phyloP scores from a whole-genome alignment of 2,113 vertebrate species.

The Monarcha castaneiventris region DNA sequence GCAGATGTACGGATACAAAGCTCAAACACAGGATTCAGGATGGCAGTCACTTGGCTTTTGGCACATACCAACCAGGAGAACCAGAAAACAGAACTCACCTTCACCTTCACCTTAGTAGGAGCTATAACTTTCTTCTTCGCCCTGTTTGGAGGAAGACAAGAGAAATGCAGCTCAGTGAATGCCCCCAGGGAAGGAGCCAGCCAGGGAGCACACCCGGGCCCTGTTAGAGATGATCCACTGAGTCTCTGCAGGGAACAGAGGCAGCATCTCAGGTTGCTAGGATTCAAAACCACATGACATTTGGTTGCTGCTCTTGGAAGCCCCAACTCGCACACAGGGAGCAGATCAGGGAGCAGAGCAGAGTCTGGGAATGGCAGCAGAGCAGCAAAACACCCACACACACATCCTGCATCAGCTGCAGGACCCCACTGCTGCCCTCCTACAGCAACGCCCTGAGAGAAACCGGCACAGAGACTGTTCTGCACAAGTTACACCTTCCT shows the following conservation, averaged over 20 bases:
- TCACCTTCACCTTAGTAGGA: constrained; percentile 76
- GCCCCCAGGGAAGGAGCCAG: neutral
- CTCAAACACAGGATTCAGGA: neutral
- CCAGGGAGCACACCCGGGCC: neutral
- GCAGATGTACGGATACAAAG: neutral
- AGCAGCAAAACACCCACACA: neutral
- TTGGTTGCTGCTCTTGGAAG: constrained; percentile 12
- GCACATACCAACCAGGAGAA: neutral
- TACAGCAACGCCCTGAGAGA: neutral
- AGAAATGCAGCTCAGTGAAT: neutral
- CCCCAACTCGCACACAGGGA: neutral
- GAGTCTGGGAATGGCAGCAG: neutral
- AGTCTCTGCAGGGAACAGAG: constrained; percentile 7
- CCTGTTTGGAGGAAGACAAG: constrained; percentile 68
- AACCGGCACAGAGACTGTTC: neutral
- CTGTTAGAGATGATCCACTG: neutral
- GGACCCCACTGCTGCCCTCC: neutral
- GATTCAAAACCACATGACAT: constrained; percentile 6
- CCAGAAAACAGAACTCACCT: constrained; percentile 70
- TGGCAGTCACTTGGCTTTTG: neutral
- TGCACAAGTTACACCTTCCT: neutral
- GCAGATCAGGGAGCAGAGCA: neutral
- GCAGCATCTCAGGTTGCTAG: constrained; percentile 41
- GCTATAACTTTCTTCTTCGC: constrained; percentile 79
- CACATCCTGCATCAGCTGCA: neutral